Evolutionary conservation across 2,888 invertebrate species (phyloP), one percentile per base, ranked within the genome.

Genomic region (Corythucha ciliata): DNA sequence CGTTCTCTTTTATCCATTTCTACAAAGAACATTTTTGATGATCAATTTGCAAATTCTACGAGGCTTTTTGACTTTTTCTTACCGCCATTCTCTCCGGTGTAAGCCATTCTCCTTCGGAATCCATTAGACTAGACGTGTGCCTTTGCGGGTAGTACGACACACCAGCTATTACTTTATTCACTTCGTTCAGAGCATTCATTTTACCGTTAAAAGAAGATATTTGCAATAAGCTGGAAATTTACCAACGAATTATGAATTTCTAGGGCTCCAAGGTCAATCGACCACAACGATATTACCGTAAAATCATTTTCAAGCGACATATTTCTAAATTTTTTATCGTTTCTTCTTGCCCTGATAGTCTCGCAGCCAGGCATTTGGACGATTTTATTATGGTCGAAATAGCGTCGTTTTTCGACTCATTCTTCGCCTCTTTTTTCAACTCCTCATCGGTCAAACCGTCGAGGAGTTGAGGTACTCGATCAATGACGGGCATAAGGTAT

Each of bases 161-260:
- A 63, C 86, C 84, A 53, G 87, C 84, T 59, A 91, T 86, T 44
- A 96, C 87, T 75, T 96, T 94, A 71, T 96, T 96, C 53, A 97
- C 91, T 76, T 97, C 96, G 69, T 96, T 94, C 58, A 97, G 73
- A 20, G 96, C 96, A 65, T 94, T 94, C 96, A 97, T 97, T 76
- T 96, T 96, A 29, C 96, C 94, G 72, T 94, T 96, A 68, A 96
- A 97, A 48, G 94, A 94, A 21, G 94, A 93, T 68, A 94, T 92
- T 76, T 93, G 91, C 59, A 96, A 72, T 63, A 91, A 80, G 67
- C 90, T 78, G 53, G 33, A 53, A 47, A 24, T 10, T 24, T 34
- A 22, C 34, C 20, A 20, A 12, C 29, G 37, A 7, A 24, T 6
- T 12, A 33, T 14, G 21, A 45, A 1, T 25, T 10, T 24, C 25